A percentile compares a stretch with the other conserved stretches of the same genome.
phyloP scores from a whole-genome alignment of 2,113 vertebrate species.

The Elephas maximus region DNA sequence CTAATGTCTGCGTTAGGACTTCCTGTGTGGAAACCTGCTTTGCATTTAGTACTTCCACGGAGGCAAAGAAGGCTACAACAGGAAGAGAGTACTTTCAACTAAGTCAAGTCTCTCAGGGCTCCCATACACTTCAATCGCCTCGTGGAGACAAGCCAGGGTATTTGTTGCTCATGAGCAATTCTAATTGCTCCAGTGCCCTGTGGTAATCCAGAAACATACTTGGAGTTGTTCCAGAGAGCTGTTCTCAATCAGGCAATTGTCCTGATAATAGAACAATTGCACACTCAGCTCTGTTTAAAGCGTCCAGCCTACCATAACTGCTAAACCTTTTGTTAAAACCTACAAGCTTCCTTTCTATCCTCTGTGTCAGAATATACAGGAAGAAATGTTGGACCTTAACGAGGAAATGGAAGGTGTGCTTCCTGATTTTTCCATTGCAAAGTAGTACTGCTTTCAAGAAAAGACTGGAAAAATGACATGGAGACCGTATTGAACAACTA shows the following conservation, averaged over 20 bases:
- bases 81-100: slow-evolving; percentile 58
- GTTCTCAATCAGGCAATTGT: slow-evolving; percentile 75
- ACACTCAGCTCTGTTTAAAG: slow-evolving; percentile 64
- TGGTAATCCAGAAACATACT: slow-evolving; percentile 74
- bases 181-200: slow-evolving; percentile 68
- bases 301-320: slow-evolving; percentile 35
- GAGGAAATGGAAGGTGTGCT: not conserved
- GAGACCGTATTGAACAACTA: not conserved
- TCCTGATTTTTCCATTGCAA: not conserved
- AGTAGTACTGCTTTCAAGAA: not conserved
- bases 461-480: not conserved
- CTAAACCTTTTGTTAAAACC: slow-evolving; percentile 66
- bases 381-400: not conserved
- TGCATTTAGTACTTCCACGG: slow-evolving; percentile 7
- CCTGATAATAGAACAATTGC: slow-evolving; percentile 64
- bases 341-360: not conserved
- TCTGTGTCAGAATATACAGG: slow-evolving; percentile 1
- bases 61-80: not conserved
- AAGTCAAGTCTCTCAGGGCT: not conserved
- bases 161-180: slow-evolving; percentile 68
- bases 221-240: slow-evolving; percentile 68
- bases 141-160: slow-evolving; percentile 70
- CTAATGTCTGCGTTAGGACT: not conserved
- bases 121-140: slow-evolving; percentile 38
- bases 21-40: slow-evolving; percentile 25